phyloP scores from a whole-genome alignment of 2,797 vertebrate species.

The Oryzias sinensis region DNA sequence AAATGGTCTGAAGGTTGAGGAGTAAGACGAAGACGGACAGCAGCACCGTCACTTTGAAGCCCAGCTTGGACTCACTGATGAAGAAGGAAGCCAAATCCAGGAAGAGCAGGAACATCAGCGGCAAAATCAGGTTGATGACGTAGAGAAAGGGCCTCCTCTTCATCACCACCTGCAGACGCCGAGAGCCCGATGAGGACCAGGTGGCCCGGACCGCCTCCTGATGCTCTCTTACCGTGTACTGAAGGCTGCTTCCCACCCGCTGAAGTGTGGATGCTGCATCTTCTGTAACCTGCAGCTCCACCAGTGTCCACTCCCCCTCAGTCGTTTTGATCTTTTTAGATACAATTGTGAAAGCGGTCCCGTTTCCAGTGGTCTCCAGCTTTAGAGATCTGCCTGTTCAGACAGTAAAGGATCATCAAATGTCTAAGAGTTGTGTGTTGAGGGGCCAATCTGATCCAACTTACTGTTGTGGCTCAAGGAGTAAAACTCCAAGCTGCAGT shows the following conservation, averaged over 20 bases:
- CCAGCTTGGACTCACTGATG: slow-evolving; percentile 68
- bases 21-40: slow-evolving; percentile 82
- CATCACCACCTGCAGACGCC: slow-evolving; percentile 33
- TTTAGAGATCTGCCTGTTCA: background rate
- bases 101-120: slow-evolving; percentile 71
- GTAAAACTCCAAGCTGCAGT: slow-evolving; percentile 28
- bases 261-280: background rate
- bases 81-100: slow-evolving; percentile 80
- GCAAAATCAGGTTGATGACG: slow-evolving; percentile 78
- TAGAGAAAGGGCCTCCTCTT: slow-evolving; percentile 59
- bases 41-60: slow-evolving; percentile 82
- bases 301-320: background rate
- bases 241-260: background rate
- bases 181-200: too few species aligned
- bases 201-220: too few species aligned
- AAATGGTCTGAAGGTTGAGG: slow-evolving; percentile 80
- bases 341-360: background rate
- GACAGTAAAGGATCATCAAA: background rate
- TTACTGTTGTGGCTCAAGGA: slow-evolving; percentile 17
- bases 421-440: background rate
- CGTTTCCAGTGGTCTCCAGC: background rate
- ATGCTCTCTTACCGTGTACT: slow-evolving; percentile 40
- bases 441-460: background rate
- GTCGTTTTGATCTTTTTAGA: background rate
- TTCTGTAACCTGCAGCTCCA: background rate